Evolutionary conservation across 2,797 vertebrate genomes (phyloP).

Genomic region (Peromyscus aztecus): DNA sequence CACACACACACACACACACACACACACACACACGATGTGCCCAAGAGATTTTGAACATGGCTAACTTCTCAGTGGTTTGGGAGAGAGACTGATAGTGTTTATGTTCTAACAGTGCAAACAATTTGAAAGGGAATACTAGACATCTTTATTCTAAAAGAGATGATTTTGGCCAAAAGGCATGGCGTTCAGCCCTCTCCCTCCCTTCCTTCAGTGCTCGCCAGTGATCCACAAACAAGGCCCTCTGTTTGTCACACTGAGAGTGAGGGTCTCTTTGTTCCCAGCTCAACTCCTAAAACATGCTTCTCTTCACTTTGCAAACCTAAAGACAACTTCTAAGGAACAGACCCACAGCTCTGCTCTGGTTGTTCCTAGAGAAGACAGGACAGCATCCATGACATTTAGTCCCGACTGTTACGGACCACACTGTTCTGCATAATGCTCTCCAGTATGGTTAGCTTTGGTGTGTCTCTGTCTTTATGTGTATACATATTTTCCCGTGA

Average conservation of each 20-base stretch:
- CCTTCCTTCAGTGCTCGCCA: not conserved
- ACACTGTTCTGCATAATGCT: not conserved
- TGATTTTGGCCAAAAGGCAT: not conserved
- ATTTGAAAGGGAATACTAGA: not conserved
- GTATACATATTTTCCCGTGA: not conserved
- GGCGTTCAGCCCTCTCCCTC: not conserved
- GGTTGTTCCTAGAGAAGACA: not conserved
- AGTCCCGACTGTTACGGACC: not conserved
- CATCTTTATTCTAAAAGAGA: slow-evolving; percentile 44
- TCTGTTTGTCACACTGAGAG: not conserved
- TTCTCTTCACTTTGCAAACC: not conserved
- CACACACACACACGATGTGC: not conserved
- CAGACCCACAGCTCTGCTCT: not conserved
- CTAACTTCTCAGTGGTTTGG: slow-evolving; percentile 4
- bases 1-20: not conserved
- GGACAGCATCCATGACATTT: not conserved
- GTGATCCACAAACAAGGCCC: not conserved
- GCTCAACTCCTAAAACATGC: not conserved
- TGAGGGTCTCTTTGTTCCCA: not conserved
- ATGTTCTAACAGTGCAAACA: not conserved
- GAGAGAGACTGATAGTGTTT: not conserved
- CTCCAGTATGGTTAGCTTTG: not conserved
- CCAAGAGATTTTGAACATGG: not conserved
- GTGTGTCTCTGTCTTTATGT: not conserved
- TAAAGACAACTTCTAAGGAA: not conserved